Evolutionary conservation across 2,113 vertebrate species (phyloP), one percentile per base, ranked within the genome.

Genomic region (Campylorhamphus procurvoides): DNA sequence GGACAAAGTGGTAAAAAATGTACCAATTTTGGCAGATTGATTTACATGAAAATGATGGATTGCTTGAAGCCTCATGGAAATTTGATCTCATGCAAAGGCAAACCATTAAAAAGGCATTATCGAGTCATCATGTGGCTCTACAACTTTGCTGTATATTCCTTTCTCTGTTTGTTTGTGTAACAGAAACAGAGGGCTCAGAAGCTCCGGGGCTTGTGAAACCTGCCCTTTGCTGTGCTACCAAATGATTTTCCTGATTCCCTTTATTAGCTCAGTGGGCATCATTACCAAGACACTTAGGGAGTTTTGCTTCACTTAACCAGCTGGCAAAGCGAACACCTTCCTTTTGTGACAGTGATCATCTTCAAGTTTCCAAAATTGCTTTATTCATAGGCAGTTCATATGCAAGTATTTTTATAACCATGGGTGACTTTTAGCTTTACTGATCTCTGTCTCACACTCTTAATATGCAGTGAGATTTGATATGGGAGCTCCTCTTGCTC

Each of bases 71-170:
- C 13, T 74, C 11, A 1, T 58, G 64, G 69, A 89, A n/a, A 55
- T 89, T 92, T 74, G 17, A 49, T 89, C 39, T 87, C 29, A 10
- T 63, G 47, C 27, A 35, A 47, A 81, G 37, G 31, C 47, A 85
- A 88, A 46, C 29, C 64, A 88, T 93, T 90, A 87, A 93, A 95
- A 90, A 87, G 42, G 37, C 20, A 84, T 91, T 87, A 75, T 55
- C 10, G 72, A 84, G 62, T 52, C 33, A 78, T 67, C 39, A 31
- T 18, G 12, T 50, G 47, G 27, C 42, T 80, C 28, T 25, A 59
- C 23, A 75, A 5, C 49, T 72, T 78, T 60, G 10, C 42, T 62
- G 39, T 19, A 12, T 63, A 59, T 78, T 89, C 9, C 25, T 81
- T 49, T 73, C 13, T 59, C 27, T 35, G 27, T 77, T 81, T 89